A percentile compares a stretch with the other conserved stretches of the same genome.
phyloP scores from a whole-genome alignment of 64 coral and sea anemone species.

The Dendrophyllia cribrosa region DNA sequence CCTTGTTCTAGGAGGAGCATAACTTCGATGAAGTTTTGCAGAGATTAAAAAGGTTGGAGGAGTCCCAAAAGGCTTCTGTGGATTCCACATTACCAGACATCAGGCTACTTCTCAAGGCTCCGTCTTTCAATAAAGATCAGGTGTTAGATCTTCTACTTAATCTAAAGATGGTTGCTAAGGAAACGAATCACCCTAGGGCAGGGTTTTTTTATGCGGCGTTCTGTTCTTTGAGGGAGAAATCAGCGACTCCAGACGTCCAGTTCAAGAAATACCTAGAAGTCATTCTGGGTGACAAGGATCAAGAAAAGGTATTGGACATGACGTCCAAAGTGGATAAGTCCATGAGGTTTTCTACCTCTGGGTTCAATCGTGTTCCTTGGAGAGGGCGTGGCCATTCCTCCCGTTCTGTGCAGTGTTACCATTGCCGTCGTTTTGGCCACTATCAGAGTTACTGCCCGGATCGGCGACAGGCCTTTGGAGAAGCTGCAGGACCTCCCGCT shows the following conservation, averaged over 20 bases:
- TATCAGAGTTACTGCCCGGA: background rate
- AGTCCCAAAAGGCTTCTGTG: slow-evolving; percentile 19
- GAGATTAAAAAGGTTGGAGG: slow-evolving; percentile 1
- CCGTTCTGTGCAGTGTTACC: background rate
- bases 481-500: background rate
- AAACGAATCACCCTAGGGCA: slow-evolving; percentile 35
- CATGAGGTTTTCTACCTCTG: background rate
- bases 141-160: slow-evolving; percentile 6
- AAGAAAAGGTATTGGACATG: slow-evolving; percentile 21
- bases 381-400: background rate
- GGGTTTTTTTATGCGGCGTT: slow-evolving; percentile 18
- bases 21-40: background rate
- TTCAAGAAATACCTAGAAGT: slow-evolving; percentile 14
- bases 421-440: background rate
- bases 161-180: slow-evolving; percentile 25
- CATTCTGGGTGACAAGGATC: slow-evolving; percentile 10
- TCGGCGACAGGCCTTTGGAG: background rate
- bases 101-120: background rate
- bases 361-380: background rate
- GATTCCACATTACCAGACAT: slow-evolving; percentile 22
- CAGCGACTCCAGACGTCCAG: background rate
- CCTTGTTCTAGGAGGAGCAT: background rate
- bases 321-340: slow-evolving; percentile 37
- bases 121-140: slow-evolving; percentile 13
- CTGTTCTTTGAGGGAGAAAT: slow-evolving; percentile 7